These are phyloP conservation scores for Psittacula cyanocephala DNA, from an alignment of 2,113 vertebrate genomes.

Conservation along the genomic window DNA sequence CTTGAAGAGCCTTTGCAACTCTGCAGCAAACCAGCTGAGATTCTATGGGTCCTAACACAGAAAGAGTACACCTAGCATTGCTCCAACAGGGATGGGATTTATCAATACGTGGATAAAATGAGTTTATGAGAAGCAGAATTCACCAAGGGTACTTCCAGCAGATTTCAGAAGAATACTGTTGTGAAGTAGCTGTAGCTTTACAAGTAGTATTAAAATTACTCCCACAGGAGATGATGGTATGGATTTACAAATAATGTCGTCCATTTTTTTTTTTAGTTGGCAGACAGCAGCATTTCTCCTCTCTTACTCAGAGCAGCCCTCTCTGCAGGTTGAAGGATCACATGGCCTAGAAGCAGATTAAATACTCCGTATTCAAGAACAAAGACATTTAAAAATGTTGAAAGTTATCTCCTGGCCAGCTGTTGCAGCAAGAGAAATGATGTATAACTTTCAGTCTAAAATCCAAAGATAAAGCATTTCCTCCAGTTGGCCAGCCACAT, in stretches of 20 bases:
- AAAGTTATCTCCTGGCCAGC: neutral
- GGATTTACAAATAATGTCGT: neutral
- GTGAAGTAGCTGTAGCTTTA: neutral
- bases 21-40: neutral
- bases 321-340: neutral
- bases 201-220: neutral
- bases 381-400: neutral
- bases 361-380: neutral
- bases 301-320: neutral
- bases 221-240: neutral
- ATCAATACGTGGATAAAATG: neutral
- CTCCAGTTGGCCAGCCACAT: neutral
- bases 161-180: conserved; percentile 44
- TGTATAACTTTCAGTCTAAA: neutral
- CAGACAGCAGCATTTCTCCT: neutral
- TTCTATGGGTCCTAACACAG: neutral
- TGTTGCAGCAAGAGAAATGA: neutral
- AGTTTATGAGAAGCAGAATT: conserved; percentile 23
- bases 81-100: neutral
- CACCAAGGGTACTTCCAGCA: conserved; percentile 15
- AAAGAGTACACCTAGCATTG: neutral
- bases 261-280: neutral
- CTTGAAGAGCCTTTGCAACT: neutral
- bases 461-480: neutral
- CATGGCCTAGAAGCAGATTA: neutral